Evolutionary conservation across 2,888 invertebrate species (phyloP), one percentile per base, ranked within the genome.

Genomic region (Cryptocephalus moraei): DNA sequence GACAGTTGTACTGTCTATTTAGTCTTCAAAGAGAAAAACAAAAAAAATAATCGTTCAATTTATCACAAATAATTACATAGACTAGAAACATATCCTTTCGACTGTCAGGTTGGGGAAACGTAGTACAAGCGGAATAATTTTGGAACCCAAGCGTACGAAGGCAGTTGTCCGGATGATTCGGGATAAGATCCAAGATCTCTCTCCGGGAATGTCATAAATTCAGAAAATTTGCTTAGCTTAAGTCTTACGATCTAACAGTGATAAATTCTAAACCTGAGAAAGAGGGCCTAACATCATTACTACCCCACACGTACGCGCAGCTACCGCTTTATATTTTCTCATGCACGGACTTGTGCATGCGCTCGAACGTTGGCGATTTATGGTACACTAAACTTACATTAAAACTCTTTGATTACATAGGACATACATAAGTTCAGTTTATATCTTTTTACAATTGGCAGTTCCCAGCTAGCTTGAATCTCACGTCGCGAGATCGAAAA

Each of bases 381-480:
- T 66, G 60, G 60, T 65, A 64, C 60, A 61, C 62, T 64, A 59
- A 66, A 67, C 66, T 64, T 68, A 67, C 66, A 61, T 60, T 61
- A 61, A 62, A 63, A 62, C 60, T 62, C 62, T 63, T 60, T 22
- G 61, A 60, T 60, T 62, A 62, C 60, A 65, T 64, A 66, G 61
- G 66, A 68, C 68, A 66, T 69, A 70, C 69, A 68, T 64, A 61
- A 61, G 58, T 63, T 64, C 60, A 56, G 58, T 60, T 43, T 43
- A 43, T 64, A 66, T 68, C 67, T 70, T 71, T 71, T 67, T 70
- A 70, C 69, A 69, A 65, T 67, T 71, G 71, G 71, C 71, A 71
- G 71, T 71, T 67, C 71, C 71, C 68, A 68, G 69, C 71, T 70
- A 71, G 71, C 70, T 66, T 65, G 64, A 66, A 63, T 65, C 67